Evolutionary conservation across 2,113 vertebrate genomes (phyloP).

Genomic region (Hemiprocne comata): DNA sequence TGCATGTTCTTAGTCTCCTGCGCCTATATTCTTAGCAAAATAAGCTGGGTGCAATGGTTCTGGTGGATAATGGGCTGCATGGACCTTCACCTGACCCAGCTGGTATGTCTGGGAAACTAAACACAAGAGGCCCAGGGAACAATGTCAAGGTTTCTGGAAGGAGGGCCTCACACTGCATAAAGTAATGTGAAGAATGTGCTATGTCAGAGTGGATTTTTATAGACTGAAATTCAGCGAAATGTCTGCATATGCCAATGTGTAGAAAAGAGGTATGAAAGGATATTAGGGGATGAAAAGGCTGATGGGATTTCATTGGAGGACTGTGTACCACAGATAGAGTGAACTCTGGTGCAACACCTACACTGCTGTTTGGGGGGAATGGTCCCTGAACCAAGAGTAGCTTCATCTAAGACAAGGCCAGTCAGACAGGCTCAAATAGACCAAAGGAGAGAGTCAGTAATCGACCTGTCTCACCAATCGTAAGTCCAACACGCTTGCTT

Average conservation of each 20-base stretch:
- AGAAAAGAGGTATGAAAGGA: neutral
- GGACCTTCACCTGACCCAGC: neutral
- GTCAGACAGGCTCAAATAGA: neutral
- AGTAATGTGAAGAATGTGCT: neutral
- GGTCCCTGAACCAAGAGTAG: neutral
- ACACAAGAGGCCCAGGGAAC: neutral
- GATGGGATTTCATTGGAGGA: neutral
- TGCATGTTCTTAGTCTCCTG: neutral
- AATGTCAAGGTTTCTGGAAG: neutral
- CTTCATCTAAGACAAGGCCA: neutral
- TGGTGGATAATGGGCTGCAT: rapidly evolving
- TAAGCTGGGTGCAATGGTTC: neutral
- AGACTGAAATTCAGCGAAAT: neutral
- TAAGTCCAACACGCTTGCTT: neutral
- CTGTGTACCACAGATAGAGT: neutral
- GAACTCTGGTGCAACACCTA: neutral
- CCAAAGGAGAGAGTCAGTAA: neutral
- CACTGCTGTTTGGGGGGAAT: neutral
- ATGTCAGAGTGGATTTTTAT: neutral
- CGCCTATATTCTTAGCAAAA: neutral
- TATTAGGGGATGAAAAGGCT: neutral
- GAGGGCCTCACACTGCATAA: neutral
- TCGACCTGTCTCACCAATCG: neutral
- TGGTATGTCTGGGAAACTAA: neutral
- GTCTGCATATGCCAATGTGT: rapidly evolving